Conservation (phyloP, 2,113 vertebrate species). For the Megalops atlanticus region DNA sequence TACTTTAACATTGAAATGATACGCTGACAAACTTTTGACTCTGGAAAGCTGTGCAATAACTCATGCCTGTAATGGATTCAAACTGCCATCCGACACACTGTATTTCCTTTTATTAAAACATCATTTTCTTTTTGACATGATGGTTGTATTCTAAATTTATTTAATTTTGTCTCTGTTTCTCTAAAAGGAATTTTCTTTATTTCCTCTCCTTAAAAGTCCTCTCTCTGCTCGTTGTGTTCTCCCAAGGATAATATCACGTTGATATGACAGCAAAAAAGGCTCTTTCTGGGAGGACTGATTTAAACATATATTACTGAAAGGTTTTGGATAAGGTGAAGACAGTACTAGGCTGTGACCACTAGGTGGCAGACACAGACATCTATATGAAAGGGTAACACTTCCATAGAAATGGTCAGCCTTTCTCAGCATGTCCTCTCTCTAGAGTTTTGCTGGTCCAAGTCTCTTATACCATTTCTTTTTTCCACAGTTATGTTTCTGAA, state of each 20-base stretch:
- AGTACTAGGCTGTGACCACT: slow-evolving; percentile 52
- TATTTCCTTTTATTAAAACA: slow-evolving; percentile 70
- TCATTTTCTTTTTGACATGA: slow-evolving; percentile 46
- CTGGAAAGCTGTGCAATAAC: slow-evolving; percentile 67
- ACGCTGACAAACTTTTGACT: slow-evolving; percentile 45
- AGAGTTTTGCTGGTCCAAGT: not conserved
- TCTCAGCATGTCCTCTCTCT: not conserved
- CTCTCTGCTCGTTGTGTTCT: slow-evolving; percentile 13
- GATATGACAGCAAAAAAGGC: not conserved
- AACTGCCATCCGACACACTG: slow-evolving; percentile 70
- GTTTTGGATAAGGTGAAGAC: slow-evolving; percentile 25
- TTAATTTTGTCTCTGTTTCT: not conserved
- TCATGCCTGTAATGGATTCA: slow-evolving; percentile 67
- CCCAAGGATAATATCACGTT: not conserved
- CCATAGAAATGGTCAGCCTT: not conserved
- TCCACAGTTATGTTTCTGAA: not conserved
- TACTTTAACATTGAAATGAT: slow-evolving; percentile 51
- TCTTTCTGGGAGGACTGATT: not conserved
- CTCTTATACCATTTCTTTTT: not conserved
- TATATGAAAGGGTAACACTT: not conserved
- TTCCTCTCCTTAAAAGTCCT: not conserved
- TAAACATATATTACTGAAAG: slow-evolving; percentile 15
- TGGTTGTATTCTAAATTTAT: slow-evolving; percentile 15
- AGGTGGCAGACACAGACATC: slow-evolving; percentile 55
- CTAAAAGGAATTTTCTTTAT: not conserved